phyloP scores from a whole-genome alignment of 2,113 vertebrate species.

The Donacobius atricapilla region DNA sequence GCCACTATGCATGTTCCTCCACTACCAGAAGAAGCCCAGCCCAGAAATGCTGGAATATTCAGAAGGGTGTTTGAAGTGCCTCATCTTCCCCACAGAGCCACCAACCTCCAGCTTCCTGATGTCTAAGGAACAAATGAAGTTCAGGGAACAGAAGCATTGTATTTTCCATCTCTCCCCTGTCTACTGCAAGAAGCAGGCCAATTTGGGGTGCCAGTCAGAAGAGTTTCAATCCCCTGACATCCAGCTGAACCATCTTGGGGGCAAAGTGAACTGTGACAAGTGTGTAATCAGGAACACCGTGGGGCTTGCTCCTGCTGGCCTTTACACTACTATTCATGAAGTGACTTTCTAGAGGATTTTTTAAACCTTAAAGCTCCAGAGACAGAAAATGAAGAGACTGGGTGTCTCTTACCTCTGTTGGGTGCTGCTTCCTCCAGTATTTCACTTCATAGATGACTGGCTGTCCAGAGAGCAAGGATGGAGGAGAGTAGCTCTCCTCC shows the following conservation, averaged over 20 bases:
- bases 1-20: neutral
- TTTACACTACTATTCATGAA: neutral
- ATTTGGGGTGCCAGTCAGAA: neutral
- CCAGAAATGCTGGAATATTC: neutral
- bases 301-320: neutral
- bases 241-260: neutral
- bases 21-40: neutral
- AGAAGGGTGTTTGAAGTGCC: neutral
- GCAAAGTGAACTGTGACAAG: neutral
- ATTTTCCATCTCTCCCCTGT: neutral
- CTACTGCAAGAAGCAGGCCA: neutral
- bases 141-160: neutral
- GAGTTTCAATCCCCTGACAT: neutral
- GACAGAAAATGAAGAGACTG: neutral
- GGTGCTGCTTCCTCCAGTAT: constrained; percentile 50
- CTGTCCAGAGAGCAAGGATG: neutral
- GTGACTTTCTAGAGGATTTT: neutral
- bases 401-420: constrained; percentile 24
- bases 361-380: neutral
- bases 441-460: constrained; percentile 55
- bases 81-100: neutral
- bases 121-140: neutral
- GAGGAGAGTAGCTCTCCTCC: neutral
- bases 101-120: neutral
- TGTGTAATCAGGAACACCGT: neutral